Base-by-base conservation (phyloP, 1,140 invertebrate genomes). In the Bombus confusus region DNA sequence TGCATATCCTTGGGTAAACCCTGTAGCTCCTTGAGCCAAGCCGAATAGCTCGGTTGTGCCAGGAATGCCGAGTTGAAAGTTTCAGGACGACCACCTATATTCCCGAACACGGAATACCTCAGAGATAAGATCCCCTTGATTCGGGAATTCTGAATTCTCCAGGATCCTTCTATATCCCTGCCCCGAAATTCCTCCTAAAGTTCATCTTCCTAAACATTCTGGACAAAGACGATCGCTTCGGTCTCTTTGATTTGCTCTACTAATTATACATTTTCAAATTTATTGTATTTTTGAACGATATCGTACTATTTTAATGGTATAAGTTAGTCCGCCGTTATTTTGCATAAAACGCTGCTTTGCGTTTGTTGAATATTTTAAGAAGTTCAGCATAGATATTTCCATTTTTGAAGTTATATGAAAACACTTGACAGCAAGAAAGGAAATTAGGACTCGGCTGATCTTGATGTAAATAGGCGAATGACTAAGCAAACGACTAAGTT, bases 21-120 rank as follows among this genome's bases (percentile, higher is more conserved):
- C 87, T 79, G 74, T 79, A 84, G 83, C 87, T 90, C 86, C 88
- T 87, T 68, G 91, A 89, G 82, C 91, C 87, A 79, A 92, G 89
- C 87, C 89, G 91, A 92, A 93, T 91, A 92, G 86, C 90, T 87
- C 84, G 91, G 91, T 85, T 92, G 88, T 91, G 91, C 92, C 88
- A 93, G 90, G 93, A 94, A 94, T 93, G 89, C 86, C 91, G 92
- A 93, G 90, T 90, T 91, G 90, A 79, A 92, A 93, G 90, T 93
- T 94, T 87, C 86, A 75, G 82, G 87, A 82, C 89, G 89, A 82
- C 89, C 85, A 91, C 89, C 90, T 91, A 91, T 92, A 94, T 93
- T 90, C 89, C 88, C 90, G 93, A 93, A 93, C 93, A 94, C 91
- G 87, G 92, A 93, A 93, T 93, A 87, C 89, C 91, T 78, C 59